Base-by-base conservation (phyloP, 1,140 invertebrate species). In the Aphis gossypii region DNA sequence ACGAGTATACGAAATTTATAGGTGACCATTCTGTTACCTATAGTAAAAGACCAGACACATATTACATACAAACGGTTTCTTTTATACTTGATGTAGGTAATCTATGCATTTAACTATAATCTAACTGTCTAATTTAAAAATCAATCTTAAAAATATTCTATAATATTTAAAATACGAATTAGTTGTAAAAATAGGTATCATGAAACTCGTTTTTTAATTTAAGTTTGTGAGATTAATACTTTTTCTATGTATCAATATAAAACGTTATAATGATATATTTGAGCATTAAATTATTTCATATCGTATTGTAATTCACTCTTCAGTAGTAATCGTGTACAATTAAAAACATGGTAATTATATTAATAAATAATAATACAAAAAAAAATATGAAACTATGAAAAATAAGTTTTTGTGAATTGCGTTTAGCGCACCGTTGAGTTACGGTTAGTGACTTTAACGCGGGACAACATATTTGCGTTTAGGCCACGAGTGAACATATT, bases 361-460 rank as follows among this genome's bases (percentile, higher is more conserved):
- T 35, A 86, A 84, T 35, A 86, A 89, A 14, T 35, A 86, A 84
- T 35, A 86, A 83, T 23, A n/a, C 14, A 46, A 51, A 54, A 35
- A 54, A 89, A 46, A 86, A 46, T 0, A 86, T 18, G 21, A 44
- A 8, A 38, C 38, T 25, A 86, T 86, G 48, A 54, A 54, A 54
- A 20, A 89, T 3, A 30, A 30, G 1, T 54, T 54, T 88, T 89
- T 54, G 18, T 35, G 23, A 89, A 89, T 41, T 89, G 7, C 30
- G 30, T 87, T 51, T 87, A 30, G 44, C 35, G 4, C 18, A 89
- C 86, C 86, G 46, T 30, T 48, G 30, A 48, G 44, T 11, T 8
- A 8, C 87, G 9, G 88, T 41, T 44, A 25, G 88, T 89, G 88
- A 89, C 88, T 89, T 89, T 41, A 89, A 89, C 35, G 88, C 88